Base-by-base conservation (phyloP, 2,888 invertebrate species). In the Heteromurus nitidus region DNA sequence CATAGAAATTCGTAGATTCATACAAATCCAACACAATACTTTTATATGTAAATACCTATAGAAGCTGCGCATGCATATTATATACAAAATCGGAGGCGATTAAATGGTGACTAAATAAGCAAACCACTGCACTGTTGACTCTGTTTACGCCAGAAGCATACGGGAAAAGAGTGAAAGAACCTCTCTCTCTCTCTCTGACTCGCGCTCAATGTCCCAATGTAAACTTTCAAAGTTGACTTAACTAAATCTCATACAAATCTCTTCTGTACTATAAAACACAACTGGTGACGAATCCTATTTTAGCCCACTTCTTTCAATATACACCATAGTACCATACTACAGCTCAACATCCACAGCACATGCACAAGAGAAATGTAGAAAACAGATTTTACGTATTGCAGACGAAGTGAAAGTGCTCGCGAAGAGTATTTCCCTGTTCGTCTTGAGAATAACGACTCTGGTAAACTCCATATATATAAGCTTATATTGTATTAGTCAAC, bases 231-330 rank as follows among this genome's bases (percentile, higher is more conserved):
- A 73, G 73, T 73, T 76, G 76, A 67, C 76, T 76, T 60, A 36
- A 58, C 47, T 68, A 76, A 76, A 76, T 76, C 76, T 75, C 68
- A 76, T 68, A 76, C 76, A 76, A 76, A 76, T 76, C 76, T 76
- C 76, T 55, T 47, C 18, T 47, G 76, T 67, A 67, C 68, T 60
- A 58, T 58, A 55, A 76, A 67, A 68, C 68, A 76, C 50, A 18
- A 53, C 64, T 55, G 55, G 20, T 28, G 28, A 20, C n/a, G 26
- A 64, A 64, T 30, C 18, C 5, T 50, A n/a, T 50, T 5, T 18
- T 18, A 5, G 50, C 31, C 28, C 26, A 53, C 67, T 58, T 67
- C 53, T 42, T 67, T 67, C 67, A 65, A 75, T 65, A 67, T 73
- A n/a, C n/a, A 36, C 62, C 31, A 62, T 62, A 13, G n/a, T 18